These are phyloP conservation scores for Diadumene lineata DNA, from an alignment of 92 coral and sea anemone genomes.

Conservation along the genomic window DNA sequence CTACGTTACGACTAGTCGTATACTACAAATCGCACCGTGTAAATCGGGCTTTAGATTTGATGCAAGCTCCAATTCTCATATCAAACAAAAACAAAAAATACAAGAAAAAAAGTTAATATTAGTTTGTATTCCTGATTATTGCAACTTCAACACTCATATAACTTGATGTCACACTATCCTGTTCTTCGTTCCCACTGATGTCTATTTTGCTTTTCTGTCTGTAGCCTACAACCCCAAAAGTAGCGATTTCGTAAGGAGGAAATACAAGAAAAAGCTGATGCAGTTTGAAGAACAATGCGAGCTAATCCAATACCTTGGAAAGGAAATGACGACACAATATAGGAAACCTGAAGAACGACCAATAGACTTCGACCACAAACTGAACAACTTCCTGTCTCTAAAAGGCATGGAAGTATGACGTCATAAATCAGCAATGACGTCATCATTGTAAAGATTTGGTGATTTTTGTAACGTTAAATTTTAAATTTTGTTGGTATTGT, in stretches of 20 bases:
- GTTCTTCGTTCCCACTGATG: no score
- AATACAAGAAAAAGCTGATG: constrained; percentile 88
- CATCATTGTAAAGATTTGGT: no score
- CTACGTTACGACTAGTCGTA: no score
- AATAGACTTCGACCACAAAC: constrained; percentile 90
- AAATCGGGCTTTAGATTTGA: no score
- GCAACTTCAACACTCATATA: no score
- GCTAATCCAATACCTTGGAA: constrained; percentile 89
- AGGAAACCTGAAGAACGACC: constrained; percentile 92
- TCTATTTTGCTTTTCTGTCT: neutral
- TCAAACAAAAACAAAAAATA: no score
- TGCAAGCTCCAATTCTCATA: no score
- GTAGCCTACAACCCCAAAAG: constrained; percentile 95
- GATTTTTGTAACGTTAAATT: neutral
- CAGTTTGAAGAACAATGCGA: constrained; percentile 91
- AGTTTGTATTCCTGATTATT: no score
- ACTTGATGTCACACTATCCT: no score
- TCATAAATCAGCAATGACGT: neutral
- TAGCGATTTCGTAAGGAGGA: constrained; percentile 88
- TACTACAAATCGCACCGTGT: no score
- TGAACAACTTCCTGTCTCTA: constrained; percentile 81
- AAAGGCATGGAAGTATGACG: constrained; percentile 60
- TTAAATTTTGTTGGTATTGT: no score
- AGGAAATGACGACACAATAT: constrained; percentile 84
- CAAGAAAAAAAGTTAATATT: no score